Evolutionary conservation across 1,140 invertebrate species (phyloP).

Genomic region (Cepaea nemoralis): DNA sequence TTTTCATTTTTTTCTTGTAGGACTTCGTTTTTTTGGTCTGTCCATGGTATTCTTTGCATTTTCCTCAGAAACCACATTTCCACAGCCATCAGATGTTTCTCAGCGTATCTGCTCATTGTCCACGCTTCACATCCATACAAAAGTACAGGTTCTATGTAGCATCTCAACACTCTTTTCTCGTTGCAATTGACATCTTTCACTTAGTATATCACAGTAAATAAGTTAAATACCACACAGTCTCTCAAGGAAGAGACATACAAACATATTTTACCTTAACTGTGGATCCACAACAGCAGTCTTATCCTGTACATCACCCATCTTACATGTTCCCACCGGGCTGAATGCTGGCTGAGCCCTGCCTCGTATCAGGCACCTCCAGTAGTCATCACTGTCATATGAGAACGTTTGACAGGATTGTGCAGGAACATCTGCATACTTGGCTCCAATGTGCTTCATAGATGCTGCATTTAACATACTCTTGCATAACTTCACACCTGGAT

Average conservation of each 20-base stretch:
- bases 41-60: no score
- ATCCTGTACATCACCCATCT: conserved; percentile 91
- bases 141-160: no score
- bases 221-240: conserved; percentile 61
- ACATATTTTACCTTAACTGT: conserved; percentile 72
- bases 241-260: not conserved
- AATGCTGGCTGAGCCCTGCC: conserved; percentile 78
- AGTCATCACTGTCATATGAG: conserved; percentile 59
- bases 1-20: no score
- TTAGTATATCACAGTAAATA: no score
- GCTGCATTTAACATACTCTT: conserved; percentile 28
- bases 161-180: no score
- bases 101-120: no score
- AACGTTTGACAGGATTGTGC: conserved; percentile 44
- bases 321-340: conserved; percentile 90
- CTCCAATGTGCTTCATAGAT: conserved; percentile 32
- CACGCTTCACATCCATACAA: no score
- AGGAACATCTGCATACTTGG: conserved; percentile 31
- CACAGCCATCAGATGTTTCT: no score
- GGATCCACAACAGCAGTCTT: conserved; percentile 88
- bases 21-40: no score
- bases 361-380: conserved; percentile 68
- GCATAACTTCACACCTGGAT: conserved; percentile 41
- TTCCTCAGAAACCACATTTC: no score
- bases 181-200: no score